Percentiles rank a stretch among this genome's conserved stretches.
phyloP scores from a whole-genome alignment of 1,140 invertebrate species.

The Caenorhabditis tropicalis region DNA sequence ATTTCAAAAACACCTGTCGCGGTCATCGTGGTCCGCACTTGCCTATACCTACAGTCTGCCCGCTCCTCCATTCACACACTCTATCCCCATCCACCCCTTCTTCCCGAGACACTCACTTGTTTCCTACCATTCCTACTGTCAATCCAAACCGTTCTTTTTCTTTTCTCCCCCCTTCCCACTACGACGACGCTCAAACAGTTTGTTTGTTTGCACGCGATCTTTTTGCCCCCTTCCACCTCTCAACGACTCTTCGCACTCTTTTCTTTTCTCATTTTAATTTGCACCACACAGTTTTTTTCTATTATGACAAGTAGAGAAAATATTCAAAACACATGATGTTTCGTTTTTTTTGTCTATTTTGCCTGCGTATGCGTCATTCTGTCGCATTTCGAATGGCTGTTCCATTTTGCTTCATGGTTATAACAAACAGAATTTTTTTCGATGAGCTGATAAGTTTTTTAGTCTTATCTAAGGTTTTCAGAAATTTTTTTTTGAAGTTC shows the following conservation, averaged over 20 bases:
- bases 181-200: slow-evolving; percentile 5
- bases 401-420: too few relatives aligned
- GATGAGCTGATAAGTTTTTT: too few relatives aligned
- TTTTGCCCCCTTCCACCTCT: background rate
- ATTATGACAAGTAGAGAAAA: too few relatives aligned
- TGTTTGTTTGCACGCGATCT: slow-evolving; percentile 31
- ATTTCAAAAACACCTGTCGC: slow-evolving; percentile 6
- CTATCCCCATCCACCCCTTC: background rate
- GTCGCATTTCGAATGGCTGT: too few relatives aligned
- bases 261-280: background rate
- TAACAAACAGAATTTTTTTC: too few relatives aligned
- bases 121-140: slow-evolving; percentile 26
- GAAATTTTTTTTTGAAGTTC: too few relatives aligned
- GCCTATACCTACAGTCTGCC: background rate
- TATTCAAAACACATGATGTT: too few relatives aligned
- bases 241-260: background rate
- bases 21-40: background rate
- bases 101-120: background rate
- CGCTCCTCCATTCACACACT: background rate
- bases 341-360: too few relatives aligned
- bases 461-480: too few relatives aligned
- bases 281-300: background rate
- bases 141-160: slow-evolving; percentile 32
- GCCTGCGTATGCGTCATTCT: too few relatives aligned
- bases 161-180: too few relatives aligned